Percentiles rank a stretch among this genome's conserved stretches.
Conservation (phyloP, 2,797 vertebrate genomes). For the Mus minutoides region DNA sequence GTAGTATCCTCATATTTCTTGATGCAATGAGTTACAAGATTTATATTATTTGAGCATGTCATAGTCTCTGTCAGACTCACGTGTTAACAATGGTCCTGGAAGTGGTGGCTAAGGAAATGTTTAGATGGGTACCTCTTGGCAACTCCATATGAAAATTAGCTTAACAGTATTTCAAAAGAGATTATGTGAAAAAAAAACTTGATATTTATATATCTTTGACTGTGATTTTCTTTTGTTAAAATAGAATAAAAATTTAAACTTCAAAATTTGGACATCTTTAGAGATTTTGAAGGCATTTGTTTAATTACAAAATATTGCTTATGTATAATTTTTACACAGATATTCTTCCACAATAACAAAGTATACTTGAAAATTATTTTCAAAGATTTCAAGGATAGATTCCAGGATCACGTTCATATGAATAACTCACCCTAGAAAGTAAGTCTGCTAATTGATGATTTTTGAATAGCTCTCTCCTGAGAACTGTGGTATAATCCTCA, state of each 20-base stretch:
- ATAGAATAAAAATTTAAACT: not conserved
- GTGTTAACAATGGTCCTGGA: constrained; percentile 75
- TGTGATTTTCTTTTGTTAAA: constrained; percentile 21
- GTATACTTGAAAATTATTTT: constrained; percentile 33
- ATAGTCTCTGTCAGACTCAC: constrained; percentile 82
- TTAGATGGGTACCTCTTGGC: not conserved
- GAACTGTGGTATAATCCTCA: not conserved
- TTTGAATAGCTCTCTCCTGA: constrained; percentile 5
- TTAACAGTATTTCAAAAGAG: constrained; percentile 74
- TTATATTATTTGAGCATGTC: constrained; percentile 72
- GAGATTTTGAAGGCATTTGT: not conserved
- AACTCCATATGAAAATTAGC: constrained; percentile 32
- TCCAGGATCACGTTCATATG: not conserved
- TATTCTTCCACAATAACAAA: not conserved
- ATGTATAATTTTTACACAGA: not conserved
- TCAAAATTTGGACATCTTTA: constrained; percentile 13
- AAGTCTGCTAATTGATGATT: not conserved
- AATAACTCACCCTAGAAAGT: not conserved
- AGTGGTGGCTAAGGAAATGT: constrained; percentile 67
- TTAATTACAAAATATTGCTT: constrained; percentile 18
- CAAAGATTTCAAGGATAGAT: not conserved
- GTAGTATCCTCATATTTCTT: not conserved
- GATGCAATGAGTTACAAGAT: constrained; percentile 19
- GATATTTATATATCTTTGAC: not conserved
- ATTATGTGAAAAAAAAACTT: constrained; percentile 43